Base-by-base conservation (phyloP, 2,113 vertebrate genomes). In the Gymnocephalus cernua region DNA sequence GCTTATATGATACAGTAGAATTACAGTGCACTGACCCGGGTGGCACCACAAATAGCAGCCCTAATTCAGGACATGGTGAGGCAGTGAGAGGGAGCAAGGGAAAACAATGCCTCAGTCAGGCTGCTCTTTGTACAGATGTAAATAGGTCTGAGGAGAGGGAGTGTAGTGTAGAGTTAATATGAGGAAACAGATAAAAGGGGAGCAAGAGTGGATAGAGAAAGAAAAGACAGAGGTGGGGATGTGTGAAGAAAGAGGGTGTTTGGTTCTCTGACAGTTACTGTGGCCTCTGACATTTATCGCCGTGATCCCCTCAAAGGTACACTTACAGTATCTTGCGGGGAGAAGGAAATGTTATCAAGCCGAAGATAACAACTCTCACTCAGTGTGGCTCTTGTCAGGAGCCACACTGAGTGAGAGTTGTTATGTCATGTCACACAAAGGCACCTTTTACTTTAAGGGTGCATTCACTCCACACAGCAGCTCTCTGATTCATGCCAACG, bases 1-100 rank as follows among this genome's bases (percentile, higher is more conserved):
- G 90, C 86, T 92, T 91, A 90, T 68, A 80, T 82, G 90, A 91
- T 85, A 84, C 83, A 77, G 84, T 77, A 79, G 74, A 86, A 88
- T 85, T 77, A 67, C 83, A 80, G 83, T 21, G 45, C 83, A 64
- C 67, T 80, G 90, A 89, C 83, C 90, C 32, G 27, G 44, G 68
- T 73, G 70, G 67, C 63, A 72, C 80, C 87, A 88, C 68, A 87
- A 90, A 93, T 91, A 87, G 88, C 59, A 76, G 73, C 61, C 18
- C 45, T 15, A 19, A 67, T 74, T 74, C 57, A 79, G 63, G 48
- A 54, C 66, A 41, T 58, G 64, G 56, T 71, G 86, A 74, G 62
- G 71, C 57, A 45, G 74, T 48, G 70, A 66, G 56, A 48, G 68
- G 69, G 85, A 80, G 82, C 87, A 89, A 87, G 91, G 75, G 80